Conservation (phyloP, 2,888 invertebrate species). For the Myathropa florea region DNA sequence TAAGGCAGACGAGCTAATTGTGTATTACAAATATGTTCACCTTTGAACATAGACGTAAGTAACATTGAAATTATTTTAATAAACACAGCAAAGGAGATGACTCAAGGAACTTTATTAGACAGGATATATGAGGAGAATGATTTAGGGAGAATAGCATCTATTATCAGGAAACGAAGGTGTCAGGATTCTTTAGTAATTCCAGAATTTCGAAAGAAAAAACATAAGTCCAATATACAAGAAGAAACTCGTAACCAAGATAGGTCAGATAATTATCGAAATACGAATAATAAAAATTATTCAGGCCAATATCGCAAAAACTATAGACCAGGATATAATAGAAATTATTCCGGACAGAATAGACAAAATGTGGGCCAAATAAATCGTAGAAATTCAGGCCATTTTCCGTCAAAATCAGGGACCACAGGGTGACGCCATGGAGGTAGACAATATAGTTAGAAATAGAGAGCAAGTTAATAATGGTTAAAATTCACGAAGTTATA, state of each 20-base stretch:
- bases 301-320: not conserved
- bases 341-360: not conserved
- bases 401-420: not conserved
- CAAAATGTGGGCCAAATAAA: conserved; percentile 1
- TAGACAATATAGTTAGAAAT: not conserved
- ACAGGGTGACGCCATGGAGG: not conserved
- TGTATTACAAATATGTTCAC: no score
- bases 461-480: conserved; percentile 1
- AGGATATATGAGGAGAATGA: not conserved
- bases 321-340: not conserved
- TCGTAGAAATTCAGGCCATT: not conserved
- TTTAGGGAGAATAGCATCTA: not conserved
- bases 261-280: not conserved
- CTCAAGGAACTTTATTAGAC: not conserved
- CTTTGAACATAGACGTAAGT: no score
- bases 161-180: not conserved
- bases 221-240: no score
- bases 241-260: not conserved
- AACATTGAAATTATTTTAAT: no score
- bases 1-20: no score
- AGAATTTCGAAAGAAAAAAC: no score
- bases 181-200: not conserved
- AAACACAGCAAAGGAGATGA: no score
- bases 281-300: not conserved
- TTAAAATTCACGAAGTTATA: conserved; percentile 10